Base-by-base conservation (phyloP, 2,888 invertebrate species). In the Terebella lapidaria region DNA sequence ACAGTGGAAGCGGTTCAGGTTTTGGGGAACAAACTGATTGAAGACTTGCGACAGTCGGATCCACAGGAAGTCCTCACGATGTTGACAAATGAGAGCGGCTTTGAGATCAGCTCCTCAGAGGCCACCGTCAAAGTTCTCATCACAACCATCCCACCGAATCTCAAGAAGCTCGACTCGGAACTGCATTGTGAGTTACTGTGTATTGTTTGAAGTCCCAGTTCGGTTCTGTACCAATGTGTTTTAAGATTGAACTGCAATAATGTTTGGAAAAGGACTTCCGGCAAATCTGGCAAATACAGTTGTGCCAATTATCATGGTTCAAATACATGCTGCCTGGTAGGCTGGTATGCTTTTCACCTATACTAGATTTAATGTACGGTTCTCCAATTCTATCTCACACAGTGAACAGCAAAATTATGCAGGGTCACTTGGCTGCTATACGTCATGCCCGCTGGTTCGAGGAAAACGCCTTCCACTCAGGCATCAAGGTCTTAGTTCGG, bases 361-460 rank as follows among this genome's bases (percentile, higher is more conserved):
- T n/a, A n/a, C n/a, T n/a, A n/a, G n/a, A n/a, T n/a, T n/a, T n/a
- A n/a, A n/a, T n/a, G n/a, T 35, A 35, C 42, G 10, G 42, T 15
- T 35, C n/a, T 35, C 10, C 42, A 35, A 35, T 35, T 35, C n/a
- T 35, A 35, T 35, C n/a, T 49, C 22, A 5, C 73, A 45, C 67
- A 84, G 84, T 89, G 72, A 86, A 87, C 64, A 83, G 84, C 20
- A 86, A 86, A 77, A 85, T 90, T 47, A 88, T 94, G 83, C 89
- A 90, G 81, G 88, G 91, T 58, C 94, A 96, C 79, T 83, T 95
- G 73, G 92, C 94, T 0, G 93, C 95, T 0, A 94, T 97, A 64
- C 86, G 95, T 27, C 97, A 97, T 81, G 91, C 93, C 61, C 87
- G 94, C 28, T 99, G 97, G 97, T 96, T 96, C 79, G 96, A 96